phyloP scores from a whole-genome alignment of 1,140 invertebrate species.

The Chrysomallon squamiferum region DNA sequence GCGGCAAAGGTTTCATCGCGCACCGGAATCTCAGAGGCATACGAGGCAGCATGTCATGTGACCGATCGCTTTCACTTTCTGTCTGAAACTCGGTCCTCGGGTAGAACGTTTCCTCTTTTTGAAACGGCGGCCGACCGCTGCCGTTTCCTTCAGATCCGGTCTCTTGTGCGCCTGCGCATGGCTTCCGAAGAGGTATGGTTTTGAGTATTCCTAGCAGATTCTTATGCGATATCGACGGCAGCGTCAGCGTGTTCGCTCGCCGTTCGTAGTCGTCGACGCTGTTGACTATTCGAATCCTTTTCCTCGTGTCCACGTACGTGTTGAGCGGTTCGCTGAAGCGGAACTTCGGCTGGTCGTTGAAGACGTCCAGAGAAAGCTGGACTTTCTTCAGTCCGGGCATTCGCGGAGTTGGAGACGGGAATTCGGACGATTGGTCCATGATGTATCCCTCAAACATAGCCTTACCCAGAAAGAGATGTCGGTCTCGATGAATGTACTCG shows the following conservation, averaged over 20 bases:
- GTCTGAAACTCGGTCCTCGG: too few relatives aligned
- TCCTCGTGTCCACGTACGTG: slow-evolving; percentile 23
- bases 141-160: not conserved
- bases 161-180: too few relatives aligned
- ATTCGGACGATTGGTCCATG: not conserved
- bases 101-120: too few relatives aligned
- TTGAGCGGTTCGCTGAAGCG: slow-evolving; percentile 21
- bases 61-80: too few relatives aligned
- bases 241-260: not conserved
- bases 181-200: not conserved
- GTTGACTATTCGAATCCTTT: slow-evolving; percentile 15
- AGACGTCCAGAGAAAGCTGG: not conserved
- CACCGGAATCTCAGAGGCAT: not conserved
- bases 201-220: not conserved
- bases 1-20: not conserved
- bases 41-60: not conserved
- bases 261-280: slow-evolving; percentile 11
- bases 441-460: slow-evolving; percentile 2
- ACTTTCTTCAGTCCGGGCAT: not conserved
- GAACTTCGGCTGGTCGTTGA: not conserved
- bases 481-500: slow-evolving; percentile 17
- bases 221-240: not conserved
- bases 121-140: too few relatives aligned
- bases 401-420: not conserved
- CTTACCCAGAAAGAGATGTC: slow-evolving; percentile 12